Evolutionary conservation across 2,797 vertebrate genomes (phyloP), one percentile per base, ranked within the genome.

Genomic region (Tokudaia tokunoshimensis): DNA sequence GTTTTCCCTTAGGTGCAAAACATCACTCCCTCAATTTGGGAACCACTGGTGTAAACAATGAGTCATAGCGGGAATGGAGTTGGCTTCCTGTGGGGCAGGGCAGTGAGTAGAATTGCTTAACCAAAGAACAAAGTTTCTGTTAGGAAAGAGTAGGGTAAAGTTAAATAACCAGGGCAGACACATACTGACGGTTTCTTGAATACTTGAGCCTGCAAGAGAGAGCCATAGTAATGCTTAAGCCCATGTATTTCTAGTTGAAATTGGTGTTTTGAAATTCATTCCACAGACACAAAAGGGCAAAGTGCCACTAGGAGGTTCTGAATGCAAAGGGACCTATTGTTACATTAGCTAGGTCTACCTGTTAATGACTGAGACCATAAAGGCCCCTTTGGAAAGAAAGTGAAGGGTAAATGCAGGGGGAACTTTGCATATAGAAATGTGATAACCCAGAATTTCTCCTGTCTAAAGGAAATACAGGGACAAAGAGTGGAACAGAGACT

Each of bases 201-300:
- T 89, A 67, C 9, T 5, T 85, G 59, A 88, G 52, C 31, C 61
- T 57, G 1, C 41, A 67, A 88, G 14, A 90, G 88, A 76, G 29
- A 67, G 19, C 37, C 81, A 94, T 17, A 31, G 67, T 37, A 84
- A 70, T 52, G 94, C 82, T 85, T 75, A 92, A 92, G 65, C 44
- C 88, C 44, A 57, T 78, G 47, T 85, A 44, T 65, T 90, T 72
- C 91, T 76, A 97, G 89, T 67, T 72, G 20, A 89, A 95, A 89
- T 29, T 81, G 84, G 31, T 65, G 52, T 76, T 92, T 87, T 63
- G 34, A 85, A 96, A 81, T 83, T 91, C 57, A 83, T 90, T 78
- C 75, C 41, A 55, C 19, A 74, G 65, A 94, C 89, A 47, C 52
- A 85, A 94, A 89, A 92, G 59, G 59, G 81, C 59, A 59, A 96